These are phyloP conservation scores for Stomatorhinus ivindoensis DNA, from an alignment of 2,113 vertebrate genomes.

Conservation along the genomic window DNA sequence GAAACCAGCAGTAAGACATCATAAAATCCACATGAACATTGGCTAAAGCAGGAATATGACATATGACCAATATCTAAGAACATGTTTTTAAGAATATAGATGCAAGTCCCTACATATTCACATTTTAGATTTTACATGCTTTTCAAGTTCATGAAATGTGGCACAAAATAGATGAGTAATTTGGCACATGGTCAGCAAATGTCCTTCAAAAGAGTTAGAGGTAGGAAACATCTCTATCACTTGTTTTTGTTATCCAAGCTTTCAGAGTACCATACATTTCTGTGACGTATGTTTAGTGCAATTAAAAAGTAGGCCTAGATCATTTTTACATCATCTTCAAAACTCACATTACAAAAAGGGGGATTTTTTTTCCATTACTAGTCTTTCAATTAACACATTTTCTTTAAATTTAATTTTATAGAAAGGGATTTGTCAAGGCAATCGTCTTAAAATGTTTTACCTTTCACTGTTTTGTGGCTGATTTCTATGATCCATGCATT, in stretches of 20 bases:
- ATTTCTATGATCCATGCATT: neutral
- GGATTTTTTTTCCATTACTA: neutral
- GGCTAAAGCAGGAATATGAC: neutral
- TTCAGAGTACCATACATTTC: neutral
- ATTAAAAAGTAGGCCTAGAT: neutral
- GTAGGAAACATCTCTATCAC: neutral
- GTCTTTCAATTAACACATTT: neutral
- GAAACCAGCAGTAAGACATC: neutral
- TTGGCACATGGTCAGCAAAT: neutral
- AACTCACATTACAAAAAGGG: neutral
- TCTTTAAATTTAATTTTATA: neutral
- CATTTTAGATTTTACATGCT: neutral
- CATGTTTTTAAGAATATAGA: neutral
- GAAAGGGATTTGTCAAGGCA: neutral
- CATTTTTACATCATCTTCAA: neutral
- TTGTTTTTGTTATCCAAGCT: neutral
- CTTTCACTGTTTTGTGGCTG: neutral
- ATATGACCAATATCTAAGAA: neutral
- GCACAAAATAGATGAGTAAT: neutral
- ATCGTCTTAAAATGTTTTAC: neutral
- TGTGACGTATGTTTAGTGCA: neutral
- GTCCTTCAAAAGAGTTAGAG: neutral
- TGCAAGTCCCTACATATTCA: neutral
- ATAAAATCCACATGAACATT: neutral
- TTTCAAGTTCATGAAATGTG: neutral